Evolutionary conservation across 23 tunicate species (phyloP).

Genomic region (Trididemnum clinides): DNA sequence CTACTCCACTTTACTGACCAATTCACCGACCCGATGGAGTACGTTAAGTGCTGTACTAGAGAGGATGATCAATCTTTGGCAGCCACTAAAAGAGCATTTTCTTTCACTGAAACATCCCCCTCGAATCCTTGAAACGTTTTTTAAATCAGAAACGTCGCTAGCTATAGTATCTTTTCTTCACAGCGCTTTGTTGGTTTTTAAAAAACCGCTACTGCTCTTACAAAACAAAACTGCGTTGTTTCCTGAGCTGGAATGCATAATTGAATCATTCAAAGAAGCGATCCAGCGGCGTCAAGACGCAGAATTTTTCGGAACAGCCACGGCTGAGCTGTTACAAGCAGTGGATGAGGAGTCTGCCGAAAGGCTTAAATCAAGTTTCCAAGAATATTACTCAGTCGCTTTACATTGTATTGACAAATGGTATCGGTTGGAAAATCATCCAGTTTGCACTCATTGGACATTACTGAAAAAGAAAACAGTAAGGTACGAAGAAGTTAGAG

Average conservation of each 20-base stretch:
- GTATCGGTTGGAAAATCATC: slow-evolving; percentile 54
- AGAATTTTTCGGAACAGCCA: slow-evolving; percentile 44
- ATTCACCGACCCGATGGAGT: too few species aligned
- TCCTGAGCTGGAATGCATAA: slow-evolving; percentile 29
- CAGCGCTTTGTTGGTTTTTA: slow-evolving; percentile 3
- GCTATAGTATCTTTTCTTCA: slow-evolving; percentile 9
- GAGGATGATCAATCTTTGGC: slow-evolving; percentile 31
- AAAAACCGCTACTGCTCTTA: background rate
- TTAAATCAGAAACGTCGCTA: slow-evolving; percentile 39
- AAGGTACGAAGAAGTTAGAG: slow-evolving; percentile 21
- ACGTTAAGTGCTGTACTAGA: too few species aligned
- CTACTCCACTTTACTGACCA: background rate
- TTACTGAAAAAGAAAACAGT: slow-evolving; percentile 19
- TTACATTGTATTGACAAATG: slow-evolving; percentile 35
- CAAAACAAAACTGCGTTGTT: slow-evolving; percentile 30
- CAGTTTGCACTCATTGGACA: slow-evolving; percentile 38
- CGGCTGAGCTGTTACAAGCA: slow-evolving; percentile 36
- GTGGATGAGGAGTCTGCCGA: slow-evolving; percentile 30
- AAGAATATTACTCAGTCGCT: background rate
- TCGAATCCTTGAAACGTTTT: slow-evolving; percentile 11
- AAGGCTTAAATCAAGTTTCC: slow-evolving; percentile 37
- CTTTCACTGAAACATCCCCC: slow-evolving; percentile 3
- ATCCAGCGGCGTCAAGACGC: slow-evolving; percentile 15
- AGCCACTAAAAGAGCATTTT: slow-evolving; percentile 14
- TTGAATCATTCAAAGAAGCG: slow-evolving; percentile 2